Evolutionary conservation across 1,140 invertebrate species (phyloP), one percentile per base, ranked within the genome.

Genomic region (Cotesia typhae): DNA sequence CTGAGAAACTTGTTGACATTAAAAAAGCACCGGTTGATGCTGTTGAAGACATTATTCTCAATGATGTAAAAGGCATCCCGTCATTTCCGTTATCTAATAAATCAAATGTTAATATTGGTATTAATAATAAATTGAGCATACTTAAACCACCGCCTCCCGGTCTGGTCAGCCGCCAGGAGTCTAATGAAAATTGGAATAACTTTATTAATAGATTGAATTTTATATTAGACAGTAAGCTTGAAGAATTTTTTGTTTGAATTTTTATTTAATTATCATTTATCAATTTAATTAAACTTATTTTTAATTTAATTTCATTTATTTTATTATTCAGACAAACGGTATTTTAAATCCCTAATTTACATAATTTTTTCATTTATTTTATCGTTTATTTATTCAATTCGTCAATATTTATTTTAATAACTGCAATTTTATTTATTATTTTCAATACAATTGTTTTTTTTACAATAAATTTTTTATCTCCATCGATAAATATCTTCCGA

Each of bases 171-270:
- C 79, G 85, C 17, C 75, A 84, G 17, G 84, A 87, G 37, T 87
- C 84, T 0, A 85, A 82, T 28, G 81, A 87, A 7, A 87, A 79
- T 70, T 87, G 85, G 85, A 84, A 82, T 71, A 76, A 79, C 14
- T 88, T 88, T 73, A 71, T 88, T 3, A 28, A 78, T 1, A 82
- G 84, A 35, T 76, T 88, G 4, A 87, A 88, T 70, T 82, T 77
- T 0, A 87, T 88, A 60, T 75, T 88, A 4, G 87, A 88, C 70
- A 86, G 81, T 64, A 83, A 85, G 74, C 75, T 73, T 12, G 87
- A 80, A 17, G 79, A 83, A 71, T 87, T 85, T 61, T 83, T 87
- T 67, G 41, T 47, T 47, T 47, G 74, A 61, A 41, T 4, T 41
- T 60, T 63, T 36, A 9, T 52, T 69, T 12, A 37, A 28, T 55